These are phyloP conservation scores for Miltochrista miniata DNA, from an alignment of 2,888 invertebrate genomes.

Conservation along the genomic window DNA sequence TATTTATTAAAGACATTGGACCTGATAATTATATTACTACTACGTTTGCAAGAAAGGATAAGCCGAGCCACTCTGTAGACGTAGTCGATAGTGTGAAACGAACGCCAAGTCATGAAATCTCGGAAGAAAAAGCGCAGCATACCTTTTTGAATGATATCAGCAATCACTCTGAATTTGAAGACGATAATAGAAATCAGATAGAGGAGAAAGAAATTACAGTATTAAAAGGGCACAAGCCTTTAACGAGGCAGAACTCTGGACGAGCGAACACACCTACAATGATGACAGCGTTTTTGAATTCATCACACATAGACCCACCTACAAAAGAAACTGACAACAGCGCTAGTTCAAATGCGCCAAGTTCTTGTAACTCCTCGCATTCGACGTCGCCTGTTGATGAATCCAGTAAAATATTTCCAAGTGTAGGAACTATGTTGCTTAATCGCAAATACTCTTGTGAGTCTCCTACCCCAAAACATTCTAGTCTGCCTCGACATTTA, in stretches of 20 bases:
- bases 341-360: constrained; percentile 62
- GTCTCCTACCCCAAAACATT: constrained; percentile 73
- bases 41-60: constrained; percentile 80
- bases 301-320: constrained; percentile 65
- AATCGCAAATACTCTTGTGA: constrained; percentile 74
- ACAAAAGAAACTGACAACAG: constrained; percentile 57
- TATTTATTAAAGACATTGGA: constrained; percentile 87
- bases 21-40: constrained; percentile 90
- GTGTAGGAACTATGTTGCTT: constrained; percentile 72
- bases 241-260: constrained; percentile 86
- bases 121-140: constrained; percentile 77
- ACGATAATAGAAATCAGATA: constrained; percentile 77
- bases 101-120: constrained; percentile 71
- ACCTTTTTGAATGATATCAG: constrained; percentile 77
- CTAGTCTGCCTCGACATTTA: constrained; percentile 73
- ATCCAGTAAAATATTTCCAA: constrained; percentile 54
- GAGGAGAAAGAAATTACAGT: constrained; percentile 76
- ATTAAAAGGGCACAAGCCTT: constrained; percentile 86
- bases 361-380: constrained; percentile 74
- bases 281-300: constrained; percentile 78
- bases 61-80: constrained; percentile 52
- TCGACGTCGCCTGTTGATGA: constrained; percentile 74
- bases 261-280: constrained; percentile 79
- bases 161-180: constrained; percentile 76
- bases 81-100: constrained; percentile 59